Conservation (phyloP, 92 coral and sea anemone genomes). For the Zoanthus sansibaricus region DNA sequence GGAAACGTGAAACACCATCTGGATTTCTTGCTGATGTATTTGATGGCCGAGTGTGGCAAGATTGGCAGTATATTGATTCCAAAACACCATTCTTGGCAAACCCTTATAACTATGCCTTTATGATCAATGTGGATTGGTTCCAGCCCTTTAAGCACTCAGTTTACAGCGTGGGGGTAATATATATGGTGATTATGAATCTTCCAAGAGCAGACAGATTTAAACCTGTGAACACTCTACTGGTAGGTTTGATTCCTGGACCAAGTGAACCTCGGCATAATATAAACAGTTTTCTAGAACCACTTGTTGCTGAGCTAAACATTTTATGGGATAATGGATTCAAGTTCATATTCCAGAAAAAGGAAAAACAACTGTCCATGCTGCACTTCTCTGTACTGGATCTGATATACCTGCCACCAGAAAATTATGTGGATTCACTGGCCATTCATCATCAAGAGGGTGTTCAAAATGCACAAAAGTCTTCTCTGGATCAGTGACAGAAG, state of each 20-base stretch:
- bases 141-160: slow-evolving; percentile 72
- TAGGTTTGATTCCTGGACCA: slow-evolving; percentile 72
- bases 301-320: slow-evolving; percentile 56
- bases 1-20: slow-evolving; percentile 53
- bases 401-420: slow-evolving; percentile 79
- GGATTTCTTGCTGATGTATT: slow-evolving; percentile 72
- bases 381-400: slow-evolving; percentile 72
- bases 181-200: slow-evolving; percentile 67
- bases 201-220: slow-evolving; percentile 64
- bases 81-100: slow-evolving; percentile 55
- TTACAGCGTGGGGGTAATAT: slow-evolving; percentile 65
- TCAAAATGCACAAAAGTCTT: slow-evolving; percentile 63
- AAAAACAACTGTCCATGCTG: slow-evolving; percentile 40
- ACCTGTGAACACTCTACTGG: slow-evolving; percentile 51
- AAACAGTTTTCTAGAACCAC: slow-evolving; percentile 46
- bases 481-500: slow-evolving; percentile 44
- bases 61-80: slow-evolving; percentile 63
- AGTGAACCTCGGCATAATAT: slow-evolving; percentile 50
- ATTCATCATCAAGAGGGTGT: slow-evolving; percentile 46
- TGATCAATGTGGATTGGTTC: slow-evolving; percentile 75
- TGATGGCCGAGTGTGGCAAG: slow-evolving; percentile 76
- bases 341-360: slow-evolving; percentile 18
- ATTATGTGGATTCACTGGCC: slow-evolving; percentile 72
- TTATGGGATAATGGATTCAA: slow-evolving; percentile 59
- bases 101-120: slow-evolving; percentile 68